These are phyloP conservation scores for Pseudonaja textilis DNA, from an alignment of 2,113 vertebrate species.

Conservation along the genomic window DNA sequence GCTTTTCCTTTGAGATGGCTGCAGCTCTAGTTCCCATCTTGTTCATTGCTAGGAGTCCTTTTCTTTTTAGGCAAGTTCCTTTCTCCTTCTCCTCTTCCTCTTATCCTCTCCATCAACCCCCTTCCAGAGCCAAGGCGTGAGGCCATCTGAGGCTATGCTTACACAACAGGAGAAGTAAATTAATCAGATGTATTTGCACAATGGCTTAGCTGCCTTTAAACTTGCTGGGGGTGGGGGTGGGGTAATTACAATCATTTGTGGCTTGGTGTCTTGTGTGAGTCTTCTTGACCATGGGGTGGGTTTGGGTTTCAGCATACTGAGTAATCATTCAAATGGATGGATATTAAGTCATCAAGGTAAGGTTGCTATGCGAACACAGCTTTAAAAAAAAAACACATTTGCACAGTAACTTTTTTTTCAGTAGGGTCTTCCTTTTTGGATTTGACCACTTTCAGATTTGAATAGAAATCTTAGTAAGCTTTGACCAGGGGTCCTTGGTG, in stretches of 20 bases:
- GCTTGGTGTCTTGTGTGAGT: neutral
- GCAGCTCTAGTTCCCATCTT: neutral
- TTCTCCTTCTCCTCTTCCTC: neutral
- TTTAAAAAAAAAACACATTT: neutral
- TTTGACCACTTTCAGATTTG: neutral
- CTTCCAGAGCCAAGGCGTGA: neutral
- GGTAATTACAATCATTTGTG: neutral
- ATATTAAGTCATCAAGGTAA: neutral
- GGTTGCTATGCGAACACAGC: neutral
- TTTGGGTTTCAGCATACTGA: neutral
- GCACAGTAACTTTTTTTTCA: neutral
- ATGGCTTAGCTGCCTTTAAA: neutral
- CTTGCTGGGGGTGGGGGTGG: neutral
- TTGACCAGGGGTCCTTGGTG: neutral
- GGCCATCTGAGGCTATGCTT: neutral
- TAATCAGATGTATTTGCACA: neutral
- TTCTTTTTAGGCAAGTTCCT: neutral
- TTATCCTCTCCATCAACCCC: neutral
- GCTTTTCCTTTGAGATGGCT: neutral
- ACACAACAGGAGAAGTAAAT: neutral
- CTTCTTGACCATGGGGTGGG: neutral
- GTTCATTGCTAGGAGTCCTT: neutral
- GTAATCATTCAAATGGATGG: neutral
- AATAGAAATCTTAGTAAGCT: neutral
- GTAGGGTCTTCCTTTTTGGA: neutral